Evolutionary conservation across 2,797 vertebrate genomes (phyloP).

Genomic region (Alosa sapidissima): DNA sequence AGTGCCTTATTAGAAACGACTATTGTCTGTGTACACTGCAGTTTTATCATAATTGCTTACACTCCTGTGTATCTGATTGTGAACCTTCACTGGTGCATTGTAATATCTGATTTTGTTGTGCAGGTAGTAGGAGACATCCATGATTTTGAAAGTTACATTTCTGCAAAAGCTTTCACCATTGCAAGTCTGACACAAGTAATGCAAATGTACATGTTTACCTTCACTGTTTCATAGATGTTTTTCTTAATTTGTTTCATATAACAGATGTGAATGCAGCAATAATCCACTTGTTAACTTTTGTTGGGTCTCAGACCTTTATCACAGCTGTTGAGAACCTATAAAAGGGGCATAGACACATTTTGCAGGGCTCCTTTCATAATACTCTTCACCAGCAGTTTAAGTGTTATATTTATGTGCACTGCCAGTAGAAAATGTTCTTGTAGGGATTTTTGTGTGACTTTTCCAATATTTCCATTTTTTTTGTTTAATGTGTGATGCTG

Average conservation of each 20-base stretch:
- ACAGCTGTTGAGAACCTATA: not conserved
- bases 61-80: not conserved
- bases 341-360: not conserved
- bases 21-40: not conserved
- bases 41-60: not conserved
- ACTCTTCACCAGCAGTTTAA: constrained; percentile 1
- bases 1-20: not conserved
- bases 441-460: not conserved
- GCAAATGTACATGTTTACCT: not conserved
- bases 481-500: not conserved
- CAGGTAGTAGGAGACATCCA: not conserved
- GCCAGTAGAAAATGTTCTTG: not conserved
- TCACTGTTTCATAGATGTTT: not conserved
- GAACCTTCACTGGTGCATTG: not conserved
- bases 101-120: not conserved
- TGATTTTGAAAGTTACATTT: not conserved
- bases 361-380: not conserved
- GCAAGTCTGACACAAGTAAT: not conserved
- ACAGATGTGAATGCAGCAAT: not conserved
- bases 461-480: not conserved
- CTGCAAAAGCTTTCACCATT: not conserved
- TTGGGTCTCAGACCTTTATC: not conserved
- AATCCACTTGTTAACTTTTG: not conserved
- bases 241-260: not conserved
- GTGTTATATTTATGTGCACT: constrained; percentile 19